Conservation (phyloP, 92 coral and sea anemone species). For the Galaxea fascicularis region DNA sequence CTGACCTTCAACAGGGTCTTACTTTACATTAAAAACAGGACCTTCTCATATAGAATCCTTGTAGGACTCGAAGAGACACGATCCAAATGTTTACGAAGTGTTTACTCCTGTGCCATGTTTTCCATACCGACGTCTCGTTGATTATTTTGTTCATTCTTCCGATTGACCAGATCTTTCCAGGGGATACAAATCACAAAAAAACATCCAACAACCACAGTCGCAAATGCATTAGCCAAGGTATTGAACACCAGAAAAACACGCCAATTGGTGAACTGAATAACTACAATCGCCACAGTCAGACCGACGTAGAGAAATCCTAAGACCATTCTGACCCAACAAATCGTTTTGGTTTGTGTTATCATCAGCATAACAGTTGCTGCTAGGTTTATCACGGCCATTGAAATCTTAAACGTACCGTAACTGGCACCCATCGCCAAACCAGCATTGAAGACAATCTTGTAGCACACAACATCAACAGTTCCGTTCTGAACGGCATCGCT, state of each 20-base stretch:
- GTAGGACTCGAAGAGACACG: too few relatives aligned
- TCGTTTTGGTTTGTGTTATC: neutral
- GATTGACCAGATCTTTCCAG: conserved; percentile 5
- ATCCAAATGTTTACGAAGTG: too few relatives aligned
- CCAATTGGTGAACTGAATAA: neutral
- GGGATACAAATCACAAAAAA: neutral
- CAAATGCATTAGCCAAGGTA: neutral
- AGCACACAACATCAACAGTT: neutral
- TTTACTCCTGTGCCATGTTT: neutral
- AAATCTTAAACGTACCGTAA: conserved; percentile 2
- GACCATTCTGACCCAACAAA: neutral
- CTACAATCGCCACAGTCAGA: neutral
- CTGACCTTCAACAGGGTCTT: too few relatives aligned
- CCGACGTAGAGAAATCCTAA: neutral
- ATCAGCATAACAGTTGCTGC: neutral
- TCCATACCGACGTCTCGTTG: neutral
- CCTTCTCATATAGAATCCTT: too few relatives aligned
- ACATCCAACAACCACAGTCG: neutral
- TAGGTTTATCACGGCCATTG: neutral
- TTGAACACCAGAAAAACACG: neutral
- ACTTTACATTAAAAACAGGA: too few relatives aligned
- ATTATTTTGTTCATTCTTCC: neutral
- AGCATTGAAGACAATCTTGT: conserved; percentile 7
- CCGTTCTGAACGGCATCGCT: conserved; percentile 4
- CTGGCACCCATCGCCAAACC: conserved; percentile 8